Percentiles rank a stretch among this genome's conserved stretches.
Evolutionary conservation across 2,113 vertebrate species (phyloP).

Genomic region (Axis porcinus): DNA sequence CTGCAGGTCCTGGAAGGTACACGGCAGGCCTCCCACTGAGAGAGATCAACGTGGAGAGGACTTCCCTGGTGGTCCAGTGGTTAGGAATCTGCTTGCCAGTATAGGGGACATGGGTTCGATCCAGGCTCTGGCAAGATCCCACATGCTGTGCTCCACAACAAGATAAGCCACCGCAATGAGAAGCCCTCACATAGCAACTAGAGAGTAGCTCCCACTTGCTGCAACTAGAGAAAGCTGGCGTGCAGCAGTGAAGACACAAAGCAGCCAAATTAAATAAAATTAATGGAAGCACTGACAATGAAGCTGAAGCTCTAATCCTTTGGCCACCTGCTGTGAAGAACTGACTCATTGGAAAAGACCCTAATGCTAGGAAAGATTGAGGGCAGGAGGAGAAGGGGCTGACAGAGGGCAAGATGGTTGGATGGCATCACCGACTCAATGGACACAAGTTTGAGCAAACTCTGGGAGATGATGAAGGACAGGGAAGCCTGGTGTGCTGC

Average conservation of each 20-base stretch:
- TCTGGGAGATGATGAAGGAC: neutral
- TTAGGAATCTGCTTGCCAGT: neutral
- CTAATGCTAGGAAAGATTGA: neutral
- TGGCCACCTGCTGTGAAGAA: neutral
- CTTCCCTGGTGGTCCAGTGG: neutral
- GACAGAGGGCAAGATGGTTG: neutral
- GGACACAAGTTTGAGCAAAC: neutral
- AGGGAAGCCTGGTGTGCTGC: neutral
- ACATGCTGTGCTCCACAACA: neutral
- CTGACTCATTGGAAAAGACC: neutral
- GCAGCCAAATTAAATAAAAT: neutral
- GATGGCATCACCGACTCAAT: neutral
- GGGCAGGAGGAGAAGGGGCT: neutral
- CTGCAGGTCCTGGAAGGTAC: neutral
- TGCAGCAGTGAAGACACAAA: neutral
- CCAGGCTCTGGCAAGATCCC: neutral
- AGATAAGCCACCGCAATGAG: neutral
- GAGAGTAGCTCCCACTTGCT: neutral
- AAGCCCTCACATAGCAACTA: neutral
- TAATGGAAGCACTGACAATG: neutral
- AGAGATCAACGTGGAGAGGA: neutral
- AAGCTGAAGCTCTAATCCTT: neutral
- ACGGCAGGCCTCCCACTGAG: neutral
- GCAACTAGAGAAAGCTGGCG: neutral
- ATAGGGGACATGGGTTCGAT: neutral